These are phyloP conservation scores for Labroides dimidiatus DNA, from an alignment of 2,797 vertebrate species.

Conservation along the genomic window DNA sequence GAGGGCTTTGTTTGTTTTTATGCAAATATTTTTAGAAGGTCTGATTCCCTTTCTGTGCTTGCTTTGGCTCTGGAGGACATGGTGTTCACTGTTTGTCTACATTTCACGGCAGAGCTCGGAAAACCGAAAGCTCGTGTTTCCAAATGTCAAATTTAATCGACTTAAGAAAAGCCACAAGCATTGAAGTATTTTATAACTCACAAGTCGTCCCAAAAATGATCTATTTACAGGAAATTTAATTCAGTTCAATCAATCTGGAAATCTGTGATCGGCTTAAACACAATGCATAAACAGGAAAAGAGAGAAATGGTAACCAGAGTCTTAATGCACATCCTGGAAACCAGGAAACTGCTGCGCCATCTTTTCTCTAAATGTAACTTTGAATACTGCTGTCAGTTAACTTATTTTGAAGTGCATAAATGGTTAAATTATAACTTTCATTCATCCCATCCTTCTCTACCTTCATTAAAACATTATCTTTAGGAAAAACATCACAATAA, in stretches of 20 bases:
- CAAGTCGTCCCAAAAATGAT: background rate
- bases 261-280: no score
- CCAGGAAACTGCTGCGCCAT: no score
- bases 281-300: no score
- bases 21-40: background rate
- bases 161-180: background rate
- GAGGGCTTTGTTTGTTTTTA: constrained; percentile 11
- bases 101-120: background rate
- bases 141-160: background rate
- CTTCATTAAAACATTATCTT: no score
- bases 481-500: no score
- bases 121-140: background rate
- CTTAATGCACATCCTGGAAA: no score
- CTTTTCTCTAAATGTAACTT: no score
- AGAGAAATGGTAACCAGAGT: no score
- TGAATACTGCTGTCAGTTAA: no score
- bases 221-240: background rate
- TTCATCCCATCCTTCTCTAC: no score
- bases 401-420: no score
- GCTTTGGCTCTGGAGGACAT: background rate
- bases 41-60: background rate
- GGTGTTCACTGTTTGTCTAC: background rate
- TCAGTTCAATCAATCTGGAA: background rate
- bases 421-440: no score
- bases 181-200: background rate